These are phyloP conservation scores for Malthinus seriepunctatus DNA, from an alignment of 2,888 invertebrate genomes.

Conservation along the genomic window DNA sequence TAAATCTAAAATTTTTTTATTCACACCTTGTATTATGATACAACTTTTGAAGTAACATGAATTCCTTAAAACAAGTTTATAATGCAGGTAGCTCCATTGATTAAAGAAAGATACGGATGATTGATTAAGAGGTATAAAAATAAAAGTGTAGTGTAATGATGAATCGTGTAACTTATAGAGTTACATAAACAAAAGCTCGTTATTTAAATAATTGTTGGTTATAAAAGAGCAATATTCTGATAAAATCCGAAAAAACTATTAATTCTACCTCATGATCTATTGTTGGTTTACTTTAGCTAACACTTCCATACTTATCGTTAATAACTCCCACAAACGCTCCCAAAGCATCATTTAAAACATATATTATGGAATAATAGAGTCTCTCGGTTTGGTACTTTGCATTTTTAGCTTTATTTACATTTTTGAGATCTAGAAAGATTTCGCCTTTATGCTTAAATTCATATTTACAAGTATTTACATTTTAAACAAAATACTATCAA, in stretches of 20 bases:
- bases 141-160: not conserved
- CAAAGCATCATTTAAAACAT: not conserved
- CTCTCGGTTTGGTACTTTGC: too few species aligned
- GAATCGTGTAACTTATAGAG: too few species aligned
- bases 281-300: slow-evolving; percentile 10
- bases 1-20: too few species aligned
- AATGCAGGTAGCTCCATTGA: slow-evolving; percentile 11
- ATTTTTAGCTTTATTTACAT: slow-evolving; percentile 18
- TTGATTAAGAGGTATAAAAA: slow-evolving; percentile 9
- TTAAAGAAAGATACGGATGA: slow-evolving; percentile 7
- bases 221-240: too few species aligned
- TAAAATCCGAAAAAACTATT: too few species aligned
- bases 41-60: slow-evolving; percentile 2
- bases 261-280: slow-evolving; percentile 5
- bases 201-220: too few species aligned
- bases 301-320: slow-evolving; percentile 22
- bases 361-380: slow-evolving; percentile 6
- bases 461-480: slow-evolving; percentile 21
- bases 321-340: not conserved
- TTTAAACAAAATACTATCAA: slow-evolving; percentile 18
- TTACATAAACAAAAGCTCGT: too few species aligned
- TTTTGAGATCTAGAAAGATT: not conserved
- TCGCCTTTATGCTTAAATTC: slow-evolving; percentile 2
- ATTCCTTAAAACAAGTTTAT: slow-evolving; percentile 24
- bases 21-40: not conserved